Percentiles rank a stretch among this genome's conserved stretches.
phyloP scores from a whole-genome alignment of 2,113 vertebrate genomes.

The Tupaia tana region DNA sequence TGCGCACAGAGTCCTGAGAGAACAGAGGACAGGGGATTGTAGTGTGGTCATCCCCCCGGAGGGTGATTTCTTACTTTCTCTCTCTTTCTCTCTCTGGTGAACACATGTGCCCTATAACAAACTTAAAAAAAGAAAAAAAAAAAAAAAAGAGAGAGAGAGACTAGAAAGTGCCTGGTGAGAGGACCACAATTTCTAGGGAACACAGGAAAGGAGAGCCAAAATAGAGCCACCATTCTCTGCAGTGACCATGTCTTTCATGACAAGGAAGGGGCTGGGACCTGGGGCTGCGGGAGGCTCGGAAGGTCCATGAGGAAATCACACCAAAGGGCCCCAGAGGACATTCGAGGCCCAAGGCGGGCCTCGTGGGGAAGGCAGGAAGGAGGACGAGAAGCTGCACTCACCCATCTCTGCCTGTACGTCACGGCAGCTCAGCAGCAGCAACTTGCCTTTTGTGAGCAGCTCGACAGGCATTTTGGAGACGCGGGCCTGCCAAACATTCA shows the following conservation, averaged over 20 bases:
- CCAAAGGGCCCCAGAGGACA: not conserved
- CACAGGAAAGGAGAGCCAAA: not conserved
- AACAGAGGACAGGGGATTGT: no score
- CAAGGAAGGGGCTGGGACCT: not conserved
- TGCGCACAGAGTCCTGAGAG: no score
- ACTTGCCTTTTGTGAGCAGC: slow-evolving; percentile 83
- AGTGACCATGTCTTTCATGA: not conserved
- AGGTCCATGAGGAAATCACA: not conserved
- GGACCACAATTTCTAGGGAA: not conserved
- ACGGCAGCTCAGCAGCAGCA: slow-evolving; percentile 85
- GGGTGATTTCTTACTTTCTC: no score
- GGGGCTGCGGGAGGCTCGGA: not conserved
- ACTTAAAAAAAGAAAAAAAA: no score
- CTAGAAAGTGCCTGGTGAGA: not conserved
- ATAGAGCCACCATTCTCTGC: not conserved
- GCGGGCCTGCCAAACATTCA: slow-evolving; percentile 82
- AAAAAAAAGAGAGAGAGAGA: no score
- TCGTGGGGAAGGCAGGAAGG: not conserved
- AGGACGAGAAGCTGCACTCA: slow-evolving; percentile 60
- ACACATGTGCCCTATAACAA: no score
- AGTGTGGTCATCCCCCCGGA: no score
- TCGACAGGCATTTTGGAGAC: slow-evolving; percentile 69
- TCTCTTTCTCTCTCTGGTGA: no score
- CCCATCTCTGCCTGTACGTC: slow-evolving; percentile 82
- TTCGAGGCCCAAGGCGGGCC: not conserved